Evolutionary conservation across 2,113 vertebrate species (phyloP).

Genomic region (Nesogale talazaci): DNA sequence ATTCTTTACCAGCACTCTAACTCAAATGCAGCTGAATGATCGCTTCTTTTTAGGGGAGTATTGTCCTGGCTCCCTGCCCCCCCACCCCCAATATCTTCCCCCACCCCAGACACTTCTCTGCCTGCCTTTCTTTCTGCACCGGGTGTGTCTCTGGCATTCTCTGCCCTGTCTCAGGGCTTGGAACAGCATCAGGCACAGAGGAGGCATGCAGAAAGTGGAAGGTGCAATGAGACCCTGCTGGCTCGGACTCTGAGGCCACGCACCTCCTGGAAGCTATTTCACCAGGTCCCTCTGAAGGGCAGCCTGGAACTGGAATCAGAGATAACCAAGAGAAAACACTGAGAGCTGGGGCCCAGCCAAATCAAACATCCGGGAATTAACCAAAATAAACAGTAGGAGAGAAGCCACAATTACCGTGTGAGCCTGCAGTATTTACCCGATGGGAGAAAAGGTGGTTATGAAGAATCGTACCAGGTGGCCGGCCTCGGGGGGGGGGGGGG

Average conservation of each 20-base stretch:
- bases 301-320: not conserved
- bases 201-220: rapidly evolving
- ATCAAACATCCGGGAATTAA: conserved; percentile 62
- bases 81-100: not conserved
- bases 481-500: not conserved
- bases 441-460: not conserved
- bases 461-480: not conserved
- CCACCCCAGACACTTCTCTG: not conserved
- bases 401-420: conserved; percentile 22
- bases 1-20: too few relatives aligned
- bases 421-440: not conserved
- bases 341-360: conserved; percentile 21
- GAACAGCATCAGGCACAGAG: not conserved
- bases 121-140: too few relatives aligned
- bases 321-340: not conserved
- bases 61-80: too few relatives aligned
- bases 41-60: too few relatives aligned
- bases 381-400: conserved; percentile 52
- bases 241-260: rapidly evolving
- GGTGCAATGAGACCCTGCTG: too few relatives aligned
- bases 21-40: too few relatives aligned
- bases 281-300: not conserved
- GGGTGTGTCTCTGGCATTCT: not conserved
- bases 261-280: not conserved
- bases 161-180: not conserved